Evolutionary conservation across 2,797 vertebrate genomes (phyloP), one percentile per base, ranked within the genome.

Genomic region (Dendrocincla fuliginosa): DNA sequence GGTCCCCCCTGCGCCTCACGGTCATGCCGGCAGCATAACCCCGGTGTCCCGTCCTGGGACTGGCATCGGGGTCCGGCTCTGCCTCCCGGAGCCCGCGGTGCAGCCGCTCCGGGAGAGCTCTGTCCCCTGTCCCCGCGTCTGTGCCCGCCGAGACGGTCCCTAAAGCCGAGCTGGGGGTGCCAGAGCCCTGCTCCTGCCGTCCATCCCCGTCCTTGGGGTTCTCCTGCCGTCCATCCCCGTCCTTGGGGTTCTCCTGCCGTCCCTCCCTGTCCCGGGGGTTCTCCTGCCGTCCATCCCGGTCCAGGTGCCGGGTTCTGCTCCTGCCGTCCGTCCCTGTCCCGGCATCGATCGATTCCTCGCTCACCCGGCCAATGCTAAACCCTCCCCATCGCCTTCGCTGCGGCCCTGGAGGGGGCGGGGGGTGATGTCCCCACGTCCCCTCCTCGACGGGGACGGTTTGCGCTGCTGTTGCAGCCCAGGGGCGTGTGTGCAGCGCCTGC

Each of bases 271-370:
- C 64, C 68, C 3, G 8, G 46, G 42, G 42, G 42, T 47, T 24
- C 12, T 39, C 35, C 49, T 61, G 41, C 63, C 6, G 0, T 24
- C 15, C 2, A 6, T 42, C 19, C 39, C 18, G 18, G 28, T 32
- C 39, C 60, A 6, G 20, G 28, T 2, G 3, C 2, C 1, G 1
- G 7, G 4, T 2, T 50, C 56, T 50, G 67, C 73, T 52, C 33
- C 53, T 47, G 69, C 78, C 8, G 0, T 39, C 20, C 19, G 4
- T 61, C 27, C 59, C 17, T 27, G 27, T 41, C 59, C 59, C 17
- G 27, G 25, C 53, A n/a, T 14, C 55, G 20, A 18, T 60, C 68
- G 42, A 39, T 41, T 60, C 64, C 3, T 5, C 4, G 6, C 73
- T 63, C 49, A 13, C 8, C 50, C 3, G 16, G 42, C 56, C 80